Base-by-base conservation (phyloP, 2,888 invertebrate genomes). In the Tetropium fuscum region DNA sequence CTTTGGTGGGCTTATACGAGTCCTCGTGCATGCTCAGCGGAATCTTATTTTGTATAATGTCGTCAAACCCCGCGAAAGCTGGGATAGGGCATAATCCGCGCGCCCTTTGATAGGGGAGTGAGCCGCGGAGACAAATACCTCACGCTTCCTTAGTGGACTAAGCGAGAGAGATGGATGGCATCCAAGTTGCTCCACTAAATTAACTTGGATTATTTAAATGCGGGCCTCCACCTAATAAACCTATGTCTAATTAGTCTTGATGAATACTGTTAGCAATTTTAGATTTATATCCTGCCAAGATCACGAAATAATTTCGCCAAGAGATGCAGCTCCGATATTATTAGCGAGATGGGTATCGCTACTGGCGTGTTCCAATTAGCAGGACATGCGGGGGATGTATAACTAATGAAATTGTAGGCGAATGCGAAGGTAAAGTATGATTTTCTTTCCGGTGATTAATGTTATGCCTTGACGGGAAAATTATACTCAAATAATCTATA, bases 121-220 rank as follows among this genome's bases (percentile, higher is more conserved):
- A 44, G 10, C 16, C 44, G 15, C 13, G 27, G 27, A 44, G 44
- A 44, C 44, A 44, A 44, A 44, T 44, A 25, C 27, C 44, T 25
- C n/a, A 27, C 13, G 15, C 27, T 44, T 27, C 27, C 44, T 44
- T 44, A 44, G 44, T 44, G 44, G 44, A 44, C 47, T 34, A 32
- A 47, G 34, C 34, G 19, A 48, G 43, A 60, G 60, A 64, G 64
- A 64, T 56, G 58, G 61, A 64, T 64, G 43, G 55, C 64, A 55
- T 15, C 25, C 55, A 32, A 60, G 22, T 43, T 53, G 47, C 59
- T 54, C 48, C 58, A 57, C 58, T 58, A 58, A 64, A 58, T 64
- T 64, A 61, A 53, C 64, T 56, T 27, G 58, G 64, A 60, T 61
- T 64, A 58, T 64, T 57, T 57, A 51, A 49, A 56, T 56, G 20